Conservation (phyloP, 1,140 invertebrate genomes). For the Bacillus rossius region DNA sequence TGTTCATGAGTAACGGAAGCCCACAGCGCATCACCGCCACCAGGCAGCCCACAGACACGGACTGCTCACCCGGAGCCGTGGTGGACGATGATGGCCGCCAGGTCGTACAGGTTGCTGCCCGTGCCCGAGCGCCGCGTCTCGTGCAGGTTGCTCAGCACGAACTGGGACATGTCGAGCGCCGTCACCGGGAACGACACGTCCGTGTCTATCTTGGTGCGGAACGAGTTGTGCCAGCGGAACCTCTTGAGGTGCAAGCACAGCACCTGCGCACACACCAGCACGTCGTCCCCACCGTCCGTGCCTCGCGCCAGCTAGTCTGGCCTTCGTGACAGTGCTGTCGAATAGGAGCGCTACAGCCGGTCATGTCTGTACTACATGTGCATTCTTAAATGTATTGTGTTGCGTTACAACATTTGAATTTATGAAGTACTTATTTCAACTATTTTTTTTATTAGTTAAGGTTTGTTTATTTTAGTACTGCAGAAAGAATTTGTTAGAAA, state of each 20-base stretch:
- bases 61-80: slow-evolving; percentile 73
- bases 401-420: too few relatives aligned
- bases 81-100: slow-evolving; percentile 81
- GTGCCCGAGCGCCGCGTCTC: slow-evolving; percentile 58
- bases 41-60: too few relatives aligned
- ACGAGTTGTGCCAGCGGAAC: slow-evolving; percentile 78
- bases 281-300: too few relatives aligned
- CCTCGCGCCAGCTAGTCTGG: neutral
- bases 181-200: slow-evolving; percentile 71
- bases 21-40: too few relatives aligned
- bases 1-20: too few relatives aligned
- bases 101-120: slow-evolving; percentile 67
- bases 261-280: too few relatives aligned
- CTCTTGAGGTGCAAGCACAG: slow-evolving; percentile 81
- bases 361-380: too few relatives aligned
- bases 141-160: slow-evolving; percentile 61
- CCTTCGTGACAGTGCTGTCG: slow-evolving; percentile 1
- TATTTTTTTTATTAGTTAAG: too few relatives aligned
- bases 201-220: slow-evolving; percentile 74
- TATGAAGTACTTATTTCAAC: too few relatives aligned
- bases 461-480: too few relatives aligned
- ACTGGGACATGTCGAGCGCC: slow-evolving; percentile 73
- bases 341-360: too few relatives aligned
- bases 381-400: neutral
- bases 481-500: too few relatives aligned